Conservation (phyloP, 2,888 invertebrate species). For the Neuroscelio doddi region DNA sequence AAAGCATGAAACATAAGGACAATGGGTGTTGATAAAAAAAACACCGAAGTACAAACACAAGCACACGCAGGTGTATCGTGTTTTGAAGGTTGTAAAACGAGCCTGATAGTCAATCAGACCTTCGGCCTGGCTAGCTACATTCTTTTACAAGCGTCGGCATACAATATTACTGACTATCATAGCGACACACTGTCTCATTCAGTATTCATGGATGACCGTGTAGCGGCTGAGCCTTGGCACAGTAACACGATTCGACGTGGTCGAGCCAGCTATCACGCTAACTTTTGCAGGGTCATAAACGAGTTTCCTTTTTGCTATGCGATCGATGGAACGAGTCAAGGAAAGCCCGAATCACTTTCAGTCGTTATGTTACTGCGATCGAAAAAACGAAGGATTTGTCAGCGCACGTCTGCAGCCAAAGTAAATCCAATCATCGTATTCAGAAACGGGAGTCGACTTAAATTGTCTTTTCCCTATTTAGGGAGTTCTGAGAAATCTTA, state of each 20-base stretch:
- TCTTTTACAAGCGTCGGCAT: constrained; percentile 24
- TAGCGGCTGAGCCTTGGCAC: constrained; percentile 44
- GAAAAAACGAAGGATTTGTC: constrained; percentile 5
- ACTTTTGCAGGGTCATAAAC: constrained; percentile 39
- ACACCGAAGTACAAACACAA: too few species aligned
- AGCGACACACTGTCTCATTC: constrained; percentile 44
- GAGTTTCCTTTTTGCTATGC: constrained; percentile 37
- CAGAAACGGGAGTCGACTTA: too few species aligned
- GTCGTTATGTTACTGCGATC: constrained; percentile 9
- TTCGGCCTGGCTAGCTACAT: constrained; percentile 24
- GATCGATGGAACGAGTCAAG: constrained; percentile 44
- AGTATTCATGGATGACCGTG: constrained; percentile 47
- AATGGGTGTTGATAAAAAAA: too few species aligned
- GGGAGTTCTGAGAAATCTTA: too few species aligned
- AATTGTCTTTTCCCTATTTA: too few species aligned
- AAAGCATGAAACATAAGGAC: too few species aligned
- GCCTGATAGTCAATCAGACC: constrained; percentile 29
- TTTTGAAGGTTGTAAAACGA: constrained; percentile 1
- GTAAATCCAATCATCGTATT: too few species aligned
- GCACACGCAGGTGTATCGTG: neutral
- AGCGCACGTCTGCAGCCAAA: neutral
- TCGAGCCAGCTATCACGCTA: constrained; percentile 42
- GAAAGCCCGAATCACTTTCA: constrained; percentile 33
- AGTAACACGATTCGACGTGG: constrained; percentile 47
- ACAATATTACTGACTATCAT: constrained; percentile 39